Conservation (phyloP, 2,113 vertebrate species). For the Bos javanicus region DNA sequence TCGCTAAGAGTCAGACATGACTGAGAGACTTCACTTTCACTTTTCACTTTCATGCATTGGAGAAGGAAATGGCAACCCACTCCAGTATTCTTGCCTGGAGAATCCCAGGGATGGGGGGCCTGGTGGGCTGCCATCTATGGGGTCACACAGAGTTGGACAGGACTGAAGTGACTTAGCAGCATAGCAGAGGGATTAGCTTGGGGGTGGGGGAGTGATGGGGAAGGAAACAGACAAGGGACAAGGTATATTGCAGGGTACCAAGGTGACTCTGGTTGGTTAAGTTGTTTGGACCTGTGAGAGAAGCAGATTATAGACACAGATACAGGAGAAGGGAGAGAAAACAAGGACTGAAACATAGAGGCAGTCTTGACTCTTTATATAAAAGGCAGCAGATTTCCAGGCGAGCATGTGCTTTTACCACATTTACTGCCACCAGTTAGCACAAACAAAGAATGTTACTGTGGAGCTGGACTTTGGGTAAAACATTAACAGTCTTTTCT, state of each 20-base stretch:
- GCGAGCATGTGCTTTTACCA: not conserved
- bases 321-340: not conserved
- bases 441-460: not conserved
- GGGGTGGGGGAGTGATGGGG: not conserved
- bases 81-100: too few relatives aligned
- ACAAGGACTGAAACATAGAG: not conserved
- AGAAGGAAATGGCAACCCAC: too few relatives aligned
- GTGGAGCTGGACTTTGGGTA: not conserved
- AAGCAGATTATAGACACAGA: not conserved
- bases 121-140: too few relatives aligned
- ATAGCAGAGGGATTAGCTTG: not conserved
- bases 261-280: not conserved
- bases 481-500: not conserved
- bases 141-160: too few relatives aligned
- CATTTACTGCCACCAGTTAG: not conserved
- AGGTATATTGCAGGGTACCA: too few relatives aligned
- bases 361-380: not conserved
- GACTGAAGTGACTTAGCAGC: too few relatives aligned
- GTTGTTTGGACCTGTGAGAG: not conserved
- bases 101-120: too few relatives aligned
- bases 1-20: too few relatives aligned
- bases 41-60: too few relatives aligned
- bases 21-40: too few relatives aligned
- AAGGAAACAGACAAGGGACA: not conserved
- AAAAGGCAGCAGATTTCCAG: not conserved